A percentile compares a stretch with the other conserved stretches of the same genome.
phyloP scores from a whole-genome alignment of 1,140 invertebrate species.

The Neuroterus valhalla region DNA sequence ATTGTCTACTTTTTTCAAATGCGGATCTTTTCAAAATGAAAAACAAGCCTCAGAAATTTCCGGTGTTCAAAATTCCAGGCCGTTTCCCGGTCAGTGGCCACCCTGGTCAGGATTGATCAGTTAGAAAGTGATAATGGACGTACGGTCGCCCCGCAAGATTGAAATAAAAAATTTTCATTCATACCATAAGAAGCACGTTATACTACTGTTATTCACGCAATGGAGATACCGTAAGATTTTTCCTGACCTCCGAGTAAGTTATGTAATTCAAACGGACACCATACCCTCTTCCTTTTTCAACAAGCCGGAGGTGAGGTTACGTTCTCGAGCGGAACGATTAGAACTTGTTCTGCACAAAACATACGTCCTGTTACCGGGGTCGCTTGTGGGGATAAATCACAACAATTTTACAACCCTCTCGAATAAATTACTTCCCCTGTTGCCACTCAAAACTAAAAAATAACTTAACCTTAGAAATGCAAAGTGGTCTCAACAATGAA shows the following conservation, averaged over 20 bases:
- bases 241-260: slow-evolving; percentile 46
- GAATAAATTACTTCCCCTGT: slow-evolving; percentile 14
- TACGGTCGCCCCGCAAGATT: too few relatives aligned
- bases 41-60: too few relatives aligned
- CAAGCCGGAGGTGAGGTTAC: slow-evolving; percentile 42
- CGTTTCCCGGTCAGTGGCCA: too few relatives aligned
- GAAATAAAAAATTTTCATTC: background rate
- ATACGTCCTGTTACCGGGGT: slow-evolving; percentile 40
- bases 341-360: slow-evolving; percentile 47
- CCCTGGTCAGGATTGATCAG: too few relatives aligned
- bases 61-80: too few relatives aligned
- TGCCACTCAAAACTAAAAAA: background rate
- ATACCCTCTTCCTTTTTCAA: slow-evolving; percentile 46
- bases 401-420: background rate
- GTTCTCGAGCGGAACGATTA: slow-evolving; percentile 48
- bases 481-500: background rate
- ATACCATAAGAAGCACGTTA: background rate
- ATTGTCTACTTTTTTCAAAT: too few relatives aligned
- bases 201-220: slow-evolving; percentile 30
- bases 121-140: too few relatives aligned
- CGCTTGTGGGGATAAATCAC: slow-evolving; percentile 32
- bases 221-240: slow-evolving; percentile 50
- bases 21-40: too few relatives aligned
- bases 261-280: slow-evolving; percentile 53
- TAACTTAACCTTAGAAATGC: background rate